Evolutionary conservation across 2,797 vertebrate genomes (phyloP).

Genomic region (Ciconia nigra): DNA sequence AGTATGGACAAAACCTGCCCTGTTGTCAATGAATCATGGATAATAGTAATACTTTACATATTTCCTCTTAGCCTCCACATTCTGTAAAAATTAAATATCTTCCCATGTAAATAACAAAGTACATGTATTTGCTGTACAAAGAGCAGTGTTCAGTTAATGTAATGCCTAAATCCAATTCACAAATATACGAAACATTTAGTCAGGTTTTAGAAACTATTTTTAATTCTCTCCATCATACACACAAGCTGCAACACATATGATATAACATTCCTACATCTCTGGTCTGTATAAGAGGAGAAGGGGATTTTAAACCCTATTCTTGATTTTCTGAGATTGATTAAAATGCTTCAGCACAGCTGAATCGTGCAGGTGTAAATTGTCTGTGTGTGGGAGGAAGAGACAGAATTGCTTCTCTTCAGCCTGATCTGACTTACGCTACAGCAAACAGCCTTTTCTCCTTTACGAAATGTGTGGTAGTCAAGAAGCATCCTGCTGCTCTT

Average conservation of each 20-base stretch:
- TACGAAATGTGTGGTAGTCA: conserved; percentile 35
- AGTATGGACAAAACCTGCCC: conserved; percentile 29
- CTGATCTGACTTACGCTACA: conserved; percentile 54
- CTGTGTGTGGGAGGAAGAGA: conserved; percentile 45
- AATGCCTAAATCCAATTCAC: not conserved
- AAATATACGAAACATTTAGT: not conserved
- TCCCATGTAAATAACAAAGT: not conserved
- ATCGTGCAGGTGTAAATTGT: conserved; percentile 59
- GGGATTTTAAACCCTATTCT: conserved; percentile 22
- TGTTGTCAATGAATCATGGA: conserved; percentile 31
- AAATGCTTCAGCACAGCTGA: conserved; percentile 55
- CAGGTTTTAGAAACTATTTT: conserved; percentile 16
- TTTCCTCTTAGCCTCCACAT: conserved; percentile 13
- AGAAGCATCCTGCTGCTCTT: conserved; percentile 53
- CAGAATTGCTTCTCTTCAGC: conserved; percentile 58
- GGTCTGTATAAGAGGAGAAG: not conserved
- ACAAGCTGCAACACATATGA: not conserved
- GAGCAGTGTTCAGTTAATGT: not conserved
- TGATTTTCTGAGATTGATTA: conserved; percentile 43
- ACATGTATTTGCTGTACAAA: not conserved
- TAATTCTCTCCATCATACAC: not conserved
- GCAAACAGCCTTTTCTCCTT: conserved; percentile 61
- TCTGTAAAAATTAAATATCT: not conserved
- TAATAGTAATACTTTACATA: conserved; percentile 23
- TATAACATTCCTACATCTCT: not conserved